Base-by-base conservation (phyloP, 2,797 vertebrate species). In the Xenentodon cancila region DNA sequence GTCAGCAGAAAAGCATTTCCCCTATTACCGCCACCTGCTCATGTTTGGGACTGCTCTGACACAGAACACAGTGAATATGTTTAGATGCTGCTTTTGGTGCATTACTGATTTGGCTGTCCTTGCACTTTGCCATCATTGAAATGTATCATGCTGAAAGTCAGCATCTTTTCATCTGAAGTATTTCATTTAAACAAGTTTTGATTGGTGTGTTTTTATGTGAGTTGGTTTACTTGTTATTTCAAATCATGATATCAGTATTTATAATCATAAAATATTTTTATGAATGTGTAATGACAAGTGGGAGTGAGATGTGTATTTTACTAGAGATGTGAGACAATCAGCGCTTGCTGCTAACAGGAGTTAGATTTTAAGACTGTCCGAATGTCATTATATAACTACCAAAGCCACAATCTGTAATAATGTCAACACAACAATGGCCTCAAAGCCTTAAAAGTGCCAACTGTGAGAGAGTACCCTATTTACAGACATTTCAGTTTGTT, bases 231-330 rank as follows among this genome's bases (percentile, higher is more conserved):
- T 75, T 60, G 82, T 86, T 79, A 72, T 79, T 87, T 82, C 59
- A 82, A 74, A 76, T 74, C 50, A 68, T 46, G 70, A 78, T 79
- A 84, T 84, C 73, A 76, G 66, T 86, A 88, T 90, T 90, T 88
- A 86, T 91, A n/a, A 85, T 87, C 55, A 82, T 65, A 84, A 77
- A 86, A 88, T 88, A 90, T 89, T 90, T 71, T 80, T 76, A 77
- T 87, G 85, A 90, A 87, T 89, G 78, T 84, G 64, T 76, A 51
- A 79, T 67, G 72, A 81, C 66, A 82, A 75, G 58, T 44, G 51
- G 81, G 83, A 59, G 73, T 85, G 61, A 73, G 75, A 73, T 74
- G 55, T 73, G 59, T 73, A 65, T 74, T 75, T 81, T 77, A 79
- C 74, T 79, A 66, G 54, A 84, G 53, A 79, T 62, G 81, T 79